Percentiles rank a stretch among this genome's conserved stretches.
Evolutionary conservation across 2,797 vertebrate species (phyloP).

Genomic region (Spinus olivaceus): DNA sequence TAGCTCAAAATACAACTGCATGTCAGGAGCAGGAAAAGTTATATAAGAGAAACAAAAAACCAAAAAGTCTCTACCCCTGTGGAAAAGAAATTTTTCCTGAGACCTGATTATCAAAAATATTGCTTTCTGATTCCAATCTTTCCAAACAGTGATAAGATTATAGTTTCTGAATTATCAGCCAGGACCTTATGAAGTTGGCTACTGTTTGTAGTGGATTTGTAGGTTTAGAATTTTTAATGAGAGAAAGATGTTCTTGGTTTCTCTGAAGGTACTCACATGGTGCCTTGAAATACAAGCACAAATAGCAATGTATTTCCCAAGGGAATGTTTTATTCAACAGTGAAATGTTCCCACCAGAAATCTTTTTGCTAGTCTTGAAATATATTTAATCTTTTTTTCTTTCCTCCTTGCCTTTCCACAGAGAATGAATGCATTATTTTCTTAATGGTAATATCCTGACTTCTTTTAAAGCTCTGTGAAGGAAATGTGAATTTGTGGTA

Average conservation of each 20-base stretch:
- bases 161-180: not conserved
- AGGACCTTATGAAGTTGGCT: not conserved
- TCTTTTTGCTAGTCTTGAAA: slow-evolving; percentile 66
- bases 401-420: slow-evolving; percentile 44
- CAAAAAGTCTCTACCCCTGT: not conserved
- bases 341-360: slow-evolving; percentile 73
- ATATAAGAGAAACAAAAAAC: not conserved
- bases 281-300: slow-evolving; percentile 50
- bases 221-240: not conserved
- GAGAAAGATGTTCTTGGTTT: not conserved
- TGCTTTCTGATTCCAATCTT: not conserved
- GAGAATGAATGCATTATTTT: slow-evolving; percentile 69
- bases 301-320: slow-evolving; percentile 61
- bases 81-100: not conserved
- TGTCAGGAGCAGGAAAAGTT: not conserved
- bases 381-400: slow-evolving; percentile 65
- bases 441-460: slow-evolving; percentile 57
- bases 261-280: slow-evolving; percentile 16
- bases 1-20: not conserved
- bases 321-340: slow-evolving; percentile 64
- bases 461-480: slow-evolving; percentile 70
- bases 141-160: not conserved
- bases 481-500: slow-evolving; percentile 73
- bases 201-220: not conserved
- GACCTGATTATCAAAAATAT: not conserved